A percentile compares a stretch with the other conserved stretches of the same genome.
These are phyloP conservation scores for Chorisops tibialis DNA, from an alignment of 2,888 invertebrate genomes.

Conservation along the genomic window DNA sequence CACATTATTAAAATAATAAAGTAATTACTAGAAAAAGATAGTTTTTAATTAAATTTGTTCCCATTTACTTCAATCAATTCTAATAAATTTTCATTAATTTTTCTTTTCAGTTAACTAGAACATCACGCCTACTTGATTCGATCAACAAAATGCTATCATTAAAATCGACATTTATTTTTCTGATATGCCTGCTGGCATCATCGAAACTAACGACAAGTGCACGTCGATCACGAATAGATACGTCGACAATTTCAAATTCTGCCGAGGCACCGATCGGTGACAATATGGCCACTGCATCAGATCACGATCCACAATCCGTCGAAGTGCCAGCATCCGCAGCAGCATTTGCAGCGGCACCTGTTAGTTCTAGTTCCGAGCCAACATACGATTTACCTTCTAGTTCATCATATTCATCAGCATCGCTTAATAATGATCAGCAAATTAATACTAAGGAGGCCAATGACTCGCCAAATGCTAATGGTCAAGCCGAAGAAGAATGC, in stretches of 20 bases:
- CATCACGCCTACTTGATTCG: too few species aligned
- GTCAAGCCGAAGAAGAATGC: slow-evolving; percentile 63
- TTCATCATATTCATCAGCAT: slow-evolving; percentile 25
- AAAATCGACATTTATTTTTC: slow-evolving; percentile 36
- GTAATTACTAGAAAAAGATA: too few species aligned
- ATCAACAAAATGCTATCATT: slow-evolving; percentile 5
- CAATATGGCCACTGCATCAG: slow-evolving; percentile 41
- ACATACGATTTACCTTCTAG: slow-evolving; percentile 1
- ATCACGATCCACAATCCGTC: slow-evolving; percentile 33
- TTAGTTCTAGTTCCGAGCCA: slow-evolving; percentile 21
- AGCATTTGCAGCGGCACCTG: slow-evolving; percentile 39
- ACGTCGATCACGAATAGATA: slow-evolving; percentile 47
- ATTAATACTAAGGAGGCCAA: slow-evolving; percentile 25
- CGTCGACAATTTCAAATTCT: slow-evolving; percentile 38
- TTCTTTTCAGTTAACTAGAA: too few species aligned
- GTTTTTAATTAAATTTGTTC: too few species aligned
- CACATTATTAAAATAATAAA: too few species aligned
- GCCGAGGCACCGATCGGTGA: slow-evolving; percentile 39
- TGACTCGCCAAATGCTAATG: slow-evolving; percentile 29
- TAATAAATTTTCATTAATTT: too few species aligned
- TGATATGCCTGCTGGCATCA: slow-evolving; percentile 37
- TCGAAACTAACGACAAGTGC: slow-evolving; percentile 37
- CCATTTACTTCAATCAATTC: too few species aligned
- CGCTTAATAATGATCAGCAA: not conserved
- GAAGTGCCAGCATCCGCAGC: slow-evolving; percentile 42